Base-by-base conservation (phyloP, 2,113 vertebrate genomes). In the Cavia porcellus region DNA sequence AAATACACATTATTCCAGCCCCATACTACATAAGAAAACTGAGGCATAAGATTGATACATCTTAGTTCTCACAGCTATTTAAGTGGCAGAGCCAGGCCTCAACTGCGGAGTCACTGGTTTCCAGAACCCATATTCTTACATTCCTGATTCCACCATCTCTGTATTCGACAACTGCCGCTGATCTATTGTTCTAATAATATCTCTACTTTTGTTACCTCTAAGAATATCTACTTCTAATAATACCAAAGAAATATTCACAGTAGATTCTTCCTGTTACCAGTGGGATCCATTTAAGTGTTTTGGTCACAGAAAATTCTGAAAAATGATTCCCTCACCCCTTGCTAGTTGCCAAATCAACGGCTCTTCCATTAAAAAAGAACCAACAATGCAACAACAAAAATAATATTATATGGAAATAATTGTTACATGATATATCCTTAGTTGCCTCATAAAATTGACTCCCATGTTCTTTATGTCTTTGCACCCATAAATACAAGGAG, bases 381-480 rank as follows among this genome's bases (percentile, higher is more conserved):
- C 17, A 4, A 17, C 28, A 80, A 85, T 68, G 42, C 6, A 72
- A 85, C 88, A 95, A 80, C 28, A 89, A 82, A 89, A 89, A 55
- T 30, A 81, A 64, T 89, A 32, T 17, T 22, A 96, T 22, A 96
- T 22, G 35, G 32, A 85, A 13, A 38, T 47, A 13, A 83, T 82
- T 35, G 10, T 77, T 93, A 47, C 12, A 17, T 90, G 30, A 5
- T 61, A 72, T 72, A 77, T 80, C 57, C 84, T 92, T 96, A 55
- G 42, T 35, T 93, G 87, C 87, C 32, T 93, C 62, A 66, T 24
- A 93, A 45, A 88, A 45, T 70, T 81, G 35, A 59, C 66, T 2
- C 3, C 74, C 83, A 77, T 82, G 13, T 86, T 97, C 81, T 90
- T 85, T 86, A 96, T 81, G 88, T 97, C 80, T 70, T 95, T 97